Conservation (phyloP, 2,797 vertebrate species). For the Poeciliopsis turneri region DNA sequence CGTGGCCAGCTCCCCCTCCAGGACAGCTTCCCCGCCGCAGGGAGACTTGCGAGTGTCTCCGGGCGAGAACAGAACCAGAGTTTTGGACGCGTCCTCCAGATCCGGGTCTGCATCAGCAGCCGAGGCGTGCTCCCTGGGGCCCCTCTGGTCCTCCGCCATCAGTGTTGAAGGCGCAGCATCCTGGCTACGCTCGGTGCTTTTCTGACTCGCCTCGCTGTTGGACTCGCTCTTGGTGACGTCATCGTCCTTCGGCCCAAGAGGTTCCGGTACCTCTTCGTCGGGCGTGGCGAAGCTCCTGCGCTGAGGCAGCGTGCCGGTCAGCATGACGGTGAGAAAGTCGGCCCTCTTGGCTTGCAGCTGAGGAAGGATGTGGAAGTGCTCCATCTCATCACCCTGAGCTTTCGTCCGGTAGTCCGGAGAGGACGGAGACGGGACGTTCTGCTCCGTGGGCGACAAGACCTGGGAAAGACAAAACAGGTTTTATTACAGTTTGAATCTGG, state of each 20-base stretch:
- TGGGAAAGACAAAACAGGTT: conserved; percentile 34
- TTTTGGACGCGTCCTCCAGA: conserved; percentile 95
- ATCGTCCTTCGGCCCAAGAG: conserved; percentile 79
- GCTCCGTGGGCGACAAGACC: conserved; percentile 61
- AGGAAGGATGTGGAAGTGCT: conserved; percentile 83
- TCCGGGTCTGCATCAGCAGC: conserved; percentile 91
- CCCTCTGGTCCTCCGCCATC: conserved; percentile 91
- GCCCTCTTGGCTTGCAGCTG: conserved; percentile 85
- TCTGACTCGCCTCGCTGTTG: conserved; percentile 90
- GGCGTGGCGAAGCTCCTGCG: conserved; percentile 82
- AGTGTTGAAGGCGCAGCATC: conserved; percentile 87
- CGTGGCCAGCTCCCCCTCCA: conserved; percentile 87
- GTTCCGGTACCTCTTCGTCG: conserved; percentile 64
- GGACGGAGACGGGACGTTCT: conserved; percentile 39
- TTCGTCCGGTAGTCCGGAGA: conserved; percentile 81
- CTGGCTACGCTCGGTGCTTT: conserved; percentile 92
- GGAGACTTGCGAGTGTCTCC: conserved; percentile 94
- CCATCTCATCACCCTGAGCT: conserved; percentile 85
- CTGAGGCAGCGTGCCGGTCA: conserved; percentile 83
- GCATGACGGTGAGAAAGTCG: conserved; percentile 90
- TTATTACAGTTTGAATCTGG: conserved; percentile 10
- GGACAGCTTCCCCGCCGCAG: conserved; percentile 80
- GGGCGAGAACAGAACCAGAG: conserved; percentile 95
- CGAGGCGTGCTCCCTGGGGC: conserved; percentile 84
- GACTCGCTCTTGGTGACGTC: conserved; percentile 85